phyloP scores from a whole-genome alignment of 2,113 vertebrate species.

The Sciurus niger region DNA sequence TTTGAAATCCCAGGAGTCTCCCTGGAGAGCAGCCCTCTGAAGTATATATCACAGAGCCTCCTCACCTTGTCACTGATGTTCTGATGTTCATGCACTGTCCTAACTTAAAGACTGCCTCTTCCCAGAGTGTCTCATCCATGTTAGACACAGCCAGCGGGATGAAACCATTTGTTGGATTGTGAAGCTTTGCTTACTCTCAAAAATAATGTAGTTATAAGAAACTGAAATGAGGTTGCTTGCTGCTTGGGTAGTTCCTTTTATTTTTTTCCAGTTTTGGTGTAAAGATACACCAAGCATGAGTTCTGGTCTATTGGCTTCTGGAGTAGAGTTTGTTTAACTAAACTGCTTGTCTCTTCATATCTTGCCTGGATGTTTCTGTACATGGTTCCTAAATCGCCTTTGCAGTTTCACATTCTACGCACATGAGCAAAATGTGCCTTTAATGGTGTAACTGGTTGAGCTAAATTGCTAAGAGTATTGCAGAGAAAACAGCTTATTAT shows the following conservation, averaged over 20 bases:
- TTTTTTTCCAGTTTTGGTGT: conserved; percentile 57
- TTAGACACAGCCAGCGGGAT: neutral
- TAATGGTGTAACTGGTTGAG: neutral
- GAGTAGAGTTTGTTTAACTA: conserved; percentile 75
- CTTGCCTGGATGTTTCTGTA: conserved; percentile 45
- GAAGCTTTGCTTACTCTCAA: conserved; percentile 70
- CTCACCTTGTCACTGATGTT: neutral
- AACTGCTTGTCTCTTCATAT: conserved; percentile 64
- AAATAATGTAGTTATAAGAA: conserved; percentile 66
- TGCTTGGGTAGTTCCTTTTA: conserved; percentile 65
- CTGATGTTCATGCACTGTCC: neutral
- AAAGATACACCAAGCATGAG: conserved; percentile 52
- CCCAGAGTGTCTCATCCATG: neutral
- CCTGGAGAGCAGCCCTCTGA: neutral
- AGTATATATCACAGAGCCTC: neutral
- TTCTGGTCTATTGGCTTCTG: conserved; percentile 66
- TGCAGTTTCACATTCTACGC: neutral
- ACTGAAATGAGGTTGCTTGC: conserved; percentile 71
- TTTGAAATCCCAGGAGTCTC: neutral
- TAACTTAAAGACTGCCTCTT: neutral
- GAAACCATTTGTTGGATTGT: conserved; percentile 33
- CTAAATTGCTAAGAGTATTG: neutral
- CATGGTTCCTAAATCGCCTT: neutral
- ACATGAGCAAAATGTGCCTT: neutral
- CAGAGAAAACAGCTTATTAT: neutral